Evolutionary conservation across 1,140 invertebrate genomes (phyloP).

Genomic region (Araneus ventricosus): DNA sequence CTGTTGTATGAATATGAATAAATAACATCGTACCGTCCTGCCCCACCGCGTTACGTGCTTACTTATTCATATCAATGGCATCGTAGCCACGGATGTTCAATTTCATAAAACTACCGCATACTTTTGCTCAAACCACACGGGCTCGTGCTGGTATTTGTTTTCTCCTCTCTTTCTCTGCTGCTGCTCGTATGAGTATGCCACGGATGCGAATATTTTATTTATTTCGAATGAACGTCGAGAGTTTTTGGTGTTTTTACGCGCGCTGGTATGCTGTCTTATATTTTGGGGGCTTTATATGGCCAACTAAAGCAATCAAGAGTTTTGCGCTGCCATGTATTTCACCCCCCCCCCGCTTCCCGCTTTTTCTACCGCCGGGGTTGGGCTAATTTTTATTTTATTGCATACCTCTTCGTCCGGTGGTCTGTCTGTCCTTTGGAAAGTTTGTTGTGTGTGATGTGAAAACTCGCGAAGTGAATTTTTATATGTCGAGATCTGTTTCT

Average conservation of each 20-base stretch:
- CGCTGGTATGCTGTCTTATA: slow-evolving; percentile 36
- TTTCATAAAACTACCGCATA: slow-evolving; percentile 75
- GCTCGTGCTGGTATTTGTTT: slow-evolving; percentile 67
- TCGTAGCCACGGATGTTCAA: slow-evolving; percentile 70
- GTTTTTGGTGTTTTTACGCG: slow-evolving; percentile 54
- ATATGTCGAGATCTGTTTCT: background rate
- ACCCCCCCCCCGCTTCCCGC: background rate
- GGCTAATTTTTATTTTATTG: slow-evolving; percentile 63
- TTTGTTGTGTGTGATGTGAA: slow-evolving; percentile 21
- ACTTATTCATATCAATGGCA: slow-evolving; percentile 73
- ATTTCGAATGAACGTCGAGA: slow-evolving; percentile 10
- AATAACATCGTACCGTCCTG: slow-evolving; percentile 62
- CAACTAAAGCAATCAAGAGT: slow-evolving; percentile 72
- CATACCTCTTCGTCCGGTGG: background rate
- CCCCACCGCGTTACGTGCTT: slow-evolving; percentile 38
- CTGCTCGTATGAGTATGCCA: slow-evolving; percentile 35
- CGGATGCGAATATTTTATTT: slow-evolving; percentile 73
- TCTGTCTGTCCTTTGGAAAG: background rate
- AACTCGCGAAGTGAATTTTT: slow-evolving; percentile 49
- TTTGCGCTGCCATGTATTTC: slow-evolving; percentile 19
- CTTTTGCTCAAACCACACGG: slow-evolving; percentile 36
- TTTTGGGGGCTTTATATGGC: slow-evolving; percentile 54
- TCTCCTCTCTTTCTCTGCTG: background rate
- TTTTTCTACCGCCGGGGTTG: slow-evolving; percentile 7
- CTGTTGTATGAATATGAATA: slow-evolving; percentile 74